Conservation (phyloP, 2,888 invertebrate genomes). For the Hermaeophaga mercurialis region DNA sequence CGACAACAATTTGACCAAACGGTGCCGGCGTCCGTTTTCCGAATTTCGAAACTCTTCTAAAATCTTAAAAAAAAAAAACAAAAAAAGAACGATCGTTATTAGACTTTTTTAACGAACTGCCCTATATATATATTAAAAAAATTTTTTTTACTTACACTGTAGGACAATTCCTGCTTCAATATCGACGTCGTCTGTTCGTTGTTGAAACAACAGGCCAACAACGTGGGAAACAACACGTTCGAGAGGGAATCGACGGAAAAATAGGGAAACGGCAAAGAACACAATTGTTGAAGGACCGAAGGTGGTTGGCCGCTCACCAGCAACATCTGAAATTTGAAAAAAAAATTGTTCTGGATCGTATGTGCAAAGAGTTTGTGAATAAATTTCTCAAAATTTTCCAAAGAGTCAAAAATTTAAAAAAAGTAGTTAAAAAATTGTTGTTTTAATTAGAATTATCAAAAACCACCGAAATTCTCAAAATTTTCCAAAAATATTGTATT, state of each 20-base stretch:
- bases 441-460: no score
- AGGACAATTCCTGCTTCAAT: constrained; percentile 72
- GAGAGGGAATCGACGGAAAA: constrained; percentile 77
- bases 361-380: no score
- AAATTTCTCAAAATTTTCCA: no score
- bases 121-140: no score
- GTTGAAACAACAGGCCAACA: constrained; percentile 71
- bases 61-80: constrained; percentile 57
- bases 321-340: constrained; percentile 70
- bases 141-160: constrained; percentile 62
- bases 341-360: no score
- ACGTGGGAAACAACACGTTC: constrained; percentile 76
- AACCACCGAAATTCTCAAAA: no score
- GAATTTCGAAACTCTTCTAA: constrained; percentile 64
- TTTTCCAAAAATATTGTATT: no score
- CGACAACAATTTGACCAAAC: constrained; percentile 59
- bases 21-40: constrained; percentile 60
- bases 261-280: constrained; percentile 84
- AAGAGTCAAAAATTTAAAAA: no score
- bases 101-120: no score
- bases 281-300: constrained; percentile 82
- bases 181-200: constrained; percentile 75
- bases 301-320: constrained; percentile 77
- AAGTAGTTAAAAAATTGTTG: no score
- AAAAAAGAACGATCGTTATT: no score